Conservation (phyloP, 2,113 vertebrate species). For the Dermatemys mawii region DNA sequence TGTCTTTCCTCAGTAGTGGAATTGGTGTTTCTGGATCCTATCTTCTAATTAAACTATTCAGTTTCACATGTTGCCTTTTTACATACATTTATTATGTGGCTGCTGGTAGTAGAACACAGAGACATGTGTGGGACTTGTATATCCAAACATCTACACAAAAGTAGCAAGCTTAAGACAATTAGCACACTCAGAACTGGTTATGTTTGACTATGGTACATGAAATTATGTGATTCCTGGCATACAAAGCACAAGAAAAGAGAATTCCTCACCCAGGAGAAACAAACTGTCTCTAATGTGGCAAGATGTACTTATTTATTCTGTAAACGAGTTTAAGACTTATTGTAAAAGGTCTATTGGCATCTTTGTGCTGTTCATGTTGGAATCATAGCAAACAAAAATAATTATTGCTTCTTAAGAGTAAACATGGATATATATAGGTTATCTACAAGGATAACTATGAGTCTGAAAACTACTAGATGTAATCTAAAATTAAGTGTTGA, state of each 20-base stretch:
- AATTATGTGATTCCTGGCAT: constrained; percentile 3
- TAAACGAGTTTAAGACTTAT: constrained; percentile 18
- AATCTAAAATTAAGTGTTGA: constrained; percentile 81
- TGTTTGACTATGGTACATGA: neutral
- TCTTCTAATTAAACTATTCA: neutral
- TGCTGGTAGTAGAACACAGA: constrained; percentile 52
- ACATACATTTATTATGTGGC: constrained; percentile 38
- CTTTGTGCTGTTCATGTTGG: constrained; percentile 35
- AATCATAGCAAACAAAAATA: constrained; percentile 56
- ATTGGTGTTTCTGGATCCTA: neutral
- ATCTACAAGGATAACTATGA: constrained; percentile 60
- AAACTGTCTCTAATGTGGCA: neutral
- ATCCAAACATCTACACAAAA: constrained; percentile 27
- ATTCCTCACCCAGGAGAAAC: constrained; percentile 29
- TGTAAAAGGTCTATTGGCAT: constrained; percentile 5
- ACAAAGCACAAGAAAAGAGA: neutral
- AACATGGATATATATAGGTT: constrained; percentile 56
- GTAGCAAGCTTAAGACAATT: constrained; percentile 18
- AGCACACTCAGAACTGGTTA: neutral
- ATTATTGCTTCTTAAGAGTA: constrained; percentile 71
- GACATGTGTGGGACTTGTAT: constrained; percentile 2
- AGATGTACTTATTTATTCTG: neutral
- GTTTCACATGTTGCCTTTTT: constrained; percentile 2
- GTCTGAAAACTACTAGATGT: constrained; percentile 74
- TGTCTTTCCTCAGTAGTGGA: neutral